Base-by-base conservation (phyloP, 1,140 invertebrate genomes). In the Ceratina japonica region DNA sequence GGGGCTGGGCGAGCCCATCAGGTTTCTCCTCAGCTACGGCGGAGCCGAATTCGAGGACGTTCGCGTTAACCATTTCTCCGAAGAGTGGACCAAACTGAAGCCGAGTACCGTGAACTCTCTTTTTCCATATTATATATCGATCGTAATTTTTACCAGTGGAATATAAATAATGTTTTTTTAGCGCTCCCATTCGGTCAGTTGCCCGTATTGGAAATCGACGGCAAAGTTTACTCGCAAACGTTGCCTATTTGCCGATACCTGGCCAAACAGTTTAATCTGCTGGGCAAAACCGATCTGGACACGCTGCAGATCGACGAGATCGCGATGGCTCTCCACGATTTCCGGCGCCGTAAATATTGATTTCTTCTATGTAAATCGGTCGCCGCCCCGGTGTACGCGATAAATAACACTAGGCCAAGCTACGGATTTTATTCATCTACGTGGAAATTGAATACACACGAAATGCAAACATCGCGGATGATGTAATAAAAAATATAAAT, bases 1-100 rank as follows among this genome's bases (percentile, higher is more conserved):
- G 84, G 95, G 94, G 3, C 88, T 95, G 15, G 95, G 91, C 13
- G 95, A 96, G 83, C 91, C 95, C 0, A 92, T 95, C 22, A 91
- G 95, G 10, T 93, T 93, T 49, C 81, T 96, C 5, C 87, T 96
- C 5, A 90, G 89, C 8, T 94, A 95, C 80, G 92, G 92, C 5
- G 93, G 93, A 20, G 88, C 94, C 3, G 89, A 93, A 2, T 96
- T 94, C 87, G 93, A 95, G 79, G 95, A 96, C 85, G 82, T 91
- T 22, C 90, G 94, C 15, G 78, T 94, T 12, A 22, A 27, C 0
- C 49, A 56, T 62, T 72, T 73, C n/a, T 87, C 86, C 3, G 90
- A 91, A 2, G 90, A 92, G 31, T 94, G 93, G 93, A 86, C 85
- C 12, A 86, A 88, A 15, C 27, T 87, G n/a, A 93, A 92, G 81